Evolutionary conservation across 53 echinoderm and acorn worm species (phyloP), one percentile per base, ranked within the genome.

Genomic region (Holothuria leucospilota): DNA sequence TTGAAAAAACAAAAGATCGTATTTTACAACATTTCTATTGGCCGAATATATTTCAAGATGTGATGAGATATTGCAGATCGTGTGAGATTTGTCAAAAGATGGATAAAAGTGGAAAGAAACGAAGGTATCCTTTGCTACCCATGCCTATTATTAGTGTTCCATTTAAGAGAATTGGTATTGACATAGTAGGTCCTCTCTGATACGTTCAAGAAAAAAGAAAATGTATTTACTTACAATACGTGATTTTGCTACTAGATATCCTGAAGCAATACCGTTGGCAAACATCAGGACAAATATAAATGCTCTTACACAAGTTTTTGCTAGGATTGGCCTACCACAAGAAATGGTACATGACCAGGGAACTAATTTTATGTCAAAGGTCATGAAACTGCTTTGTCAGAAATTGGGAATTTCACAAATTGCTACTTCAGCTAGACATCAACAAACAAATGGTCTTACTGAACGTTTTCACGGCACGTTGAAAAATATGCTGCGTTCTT

Each of bases 381-480:
- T 71, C 20, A 38, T 71, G 71, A 34, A 4, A 71, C 3, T 4
- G 24, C 39, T 71, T 39, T 71, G 71, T 71, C 6, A 34, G 6
- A 38, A 71, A 28, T 34, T 71, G 71, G 18, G 41, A 3, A 71
- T 71, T 39, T 6, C 15, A 42, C 71, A 71, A 9, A 71, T 71
- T n/a, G 42, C 30, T 34, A 40, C 67, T 25, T 66, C 39, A 51
- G 67, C 62, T 27, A 49, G 53, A 30, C 85, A 85, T 27, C 85
- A 42, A 4, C 73, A 71, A 56, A 85, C 85, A 11, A 71, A 85
- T 71, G 85, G 85, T 24, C 5, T 71, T 8, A 85, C 72, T 34
- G 72, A 85, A 53, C 8, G 78, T 20, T 78, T 78, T 52, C 53
- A 78, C 51, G 78, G 78, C 4, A 23, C 12, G 71, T 41, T 84